Conservation (phyloP, 2,113 vertebrate genomes). For the Cololabis saira region DNA sequence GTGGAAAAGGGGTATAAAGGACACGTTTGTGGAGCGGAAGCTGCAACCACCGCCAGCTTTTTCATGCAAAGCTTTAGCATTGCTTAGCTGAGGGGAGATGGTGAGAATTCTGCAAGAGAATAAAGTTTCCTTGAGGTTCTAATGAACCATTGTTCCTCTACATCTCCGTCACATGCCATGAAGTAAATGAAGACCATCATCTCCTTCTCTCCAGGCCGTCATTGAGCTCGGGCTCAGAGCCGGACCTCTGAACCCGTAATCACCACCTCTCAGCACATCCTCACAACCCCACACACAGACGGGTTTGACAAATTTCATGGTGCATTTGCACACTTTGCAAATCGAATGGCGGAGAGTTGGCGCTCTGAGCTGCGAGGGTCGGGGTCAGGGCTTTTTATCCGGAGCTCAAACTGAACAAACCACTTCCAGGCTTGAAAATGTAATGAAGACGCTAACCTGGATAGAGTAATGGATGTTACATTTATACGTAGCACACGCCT, state of each 20-base stretch:
- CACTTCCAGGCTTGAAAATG: background rate
- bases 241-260: conserved; percentile 44
- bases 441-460: background rate
- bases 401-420: background rate
- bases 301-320: conserved; percentile 16
- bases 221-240: conserved; percentile 42
- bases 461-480: background rate
- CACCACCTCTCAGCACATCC: conserved; percentile 38
- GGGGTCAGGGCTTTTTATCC: background rate
- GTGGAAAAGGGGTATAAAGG: no score
- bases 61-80: conserved; percentile 19
- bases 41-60: conserved; percentile 1
- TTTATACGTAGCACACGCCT: background rate
- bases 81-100: no score
- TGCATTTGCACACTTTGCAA: conserved; percentile 2
- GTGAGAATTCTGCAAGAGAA: conserved; percentile 14
- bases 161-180: conserved; percentile 24
- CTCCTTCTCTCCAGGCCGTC: conserved; percentile 46
- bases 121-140: conserved; percentile 14
- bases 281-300: background rate
- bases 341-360: conserved; percentile 13
- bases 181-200: conserved; percentile 49
- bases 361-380: background rate
- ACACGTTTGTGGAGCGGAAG: conserved; percentile 13
- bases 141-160: conserved; percentile 16